Base-by-base conservation (phyloP, 2,888 invertebrate genomes). In the Escarpia spicata region DNA sequence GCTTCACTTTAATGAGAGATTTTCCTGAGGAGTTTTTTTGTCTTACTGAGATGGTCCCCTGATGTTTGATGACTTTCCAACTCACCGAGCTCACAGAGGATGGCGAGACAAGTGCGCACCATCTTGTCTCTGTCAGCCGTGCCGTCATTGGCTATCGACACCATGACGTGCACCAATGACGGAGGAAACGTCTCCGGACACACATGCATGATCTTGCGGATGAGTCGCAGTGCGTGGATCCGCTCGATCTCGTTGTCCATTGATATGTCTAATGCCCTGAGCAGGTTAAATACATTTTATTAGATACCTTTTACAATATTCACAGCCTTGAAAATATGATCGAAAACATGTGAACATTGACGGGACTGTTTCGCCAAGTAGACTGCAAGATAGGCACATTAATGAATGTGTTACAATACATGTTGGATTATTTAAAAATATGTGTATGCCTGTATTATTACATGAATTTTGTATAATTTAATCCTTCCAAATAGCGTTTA, bases 141-240 rank as follows among this genome's bases (percentile, higher is more conserved):
- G 95, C 98, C 97, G 96, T 98, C 98, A 95, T 98, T 98, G 26
- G 98, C 98, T 92, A 99, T 97, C 12, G 99, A 98, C 52, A 98
- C 97, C 93, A 99, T 97, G 94, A 98, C 98, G 93, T 98, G 97
- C 91, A 98, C 97, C 94, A 99, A 96, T 15, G 98, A 97, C 12
- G 97, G 97, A 95, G 98, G 98, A 94, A 99, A 98, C 94, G 97
- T 97, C 92, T 97, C 96, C 0, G 98, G 98, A 75, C 97, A 97
- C 95, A 97, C 97, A 95, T 97, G 97, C 92, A 98, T 96, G 95
- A 98, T 97, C 96, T 97, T 97, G 92, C 98, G 97, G 93, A 98
- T 98, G 93, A 99, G 97, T 95, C 99, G 98, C 95, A 99, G 97
- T 0, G 98, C 99, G 97, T 99, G 99, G 92, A 98, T 97, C 91